Base-by-base conservation (phyloP, 2,888 invertebrate species). In the Endomychus coccineus region DNA sequence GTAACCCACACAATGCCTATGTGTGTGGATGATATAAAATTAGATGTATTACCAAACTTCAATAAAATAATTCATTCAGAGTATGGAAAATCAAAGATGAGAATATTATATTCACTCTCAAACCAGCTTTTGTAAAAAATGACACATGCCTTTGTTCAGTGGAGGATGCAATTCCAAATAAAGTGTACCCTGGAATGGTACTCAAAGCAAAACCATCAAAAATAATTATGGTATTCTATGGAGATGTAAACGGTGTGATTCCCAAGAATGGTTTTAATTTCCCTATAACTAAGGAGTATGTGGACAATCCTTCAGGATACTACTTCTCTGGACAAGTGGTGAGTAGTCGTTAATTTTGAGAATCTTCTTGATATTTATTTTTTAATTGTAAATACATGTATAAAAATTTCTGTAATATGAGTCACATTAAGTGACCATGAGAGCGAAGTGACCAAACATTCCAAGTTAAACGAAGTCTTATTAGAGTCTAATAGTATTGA, bases 281-380 rank as follows among this genome's bases (percentile, higher is more conserved):
- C 16, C 34, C 22, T 17, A 12, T 38, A 12, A 39, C 45, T 3
- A 45, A 52, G 16, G 32, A 34, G 9, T 41, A 45, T 12, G 38
- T 36, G n/a, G 57, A 24, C 10, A 30, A 60, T 42, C 61, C 71
- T 7, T 17, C 55, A 0, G 64, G 69, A 35, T 69, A 73, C 38
- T 77, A 73, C 61, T 71, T 71, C 34, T 40, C 70, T 3, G 81
- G 81, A 28, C 77, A 80, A 63, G 72, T 77, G 39, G 73, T 77
- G 54, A 66, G 70, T 67, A 25, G n/a, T 11, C 16, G n/a, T 15
- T 22, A 21, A 15, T 4, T 17, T 33, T 4, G 47, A 44, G 2
- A 43, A 40, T 13, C n/a, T n/a, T n/a, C n/a, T n/a, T n/a, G n/a
- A n/a, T n/a, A n/a, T n/a, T n/a, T n/a, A n/a, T n/a, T n/a, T n/a